Percentiles rank a stretch among this genome's conserved stretches.
Conservation (phyloP, 2,888 invertebrate genomes). For the Eupithecia insigniata region DNA sequence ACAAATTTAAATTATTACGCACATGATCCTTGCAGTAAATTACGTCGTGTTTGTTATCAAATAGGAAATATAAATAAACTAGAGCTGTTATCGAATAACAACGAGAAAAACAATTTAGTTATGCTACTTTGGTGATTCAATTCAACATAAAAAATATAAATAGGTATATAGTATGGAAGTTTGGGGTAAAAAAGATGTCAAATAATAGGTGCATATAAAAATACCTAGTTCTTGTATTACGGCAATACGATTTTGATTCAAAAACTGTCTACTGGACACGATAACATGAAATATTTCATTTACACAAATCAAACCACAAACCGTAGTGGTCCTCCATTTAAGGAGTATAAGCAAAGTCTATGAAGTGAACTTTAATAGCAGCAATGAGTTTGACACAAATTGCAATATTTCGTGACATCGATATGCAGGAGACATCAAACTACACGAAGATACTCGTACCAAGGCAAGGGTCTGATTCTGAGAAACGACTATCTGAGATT, state of each 20-base stretch:
- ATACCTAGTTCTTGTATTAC: not conserved
- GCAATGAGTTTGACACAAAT: not conserved
- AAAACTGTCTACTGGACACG: not conserved
- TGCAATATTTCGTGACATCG: not conserved
- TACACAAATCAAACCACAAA: not conserved
- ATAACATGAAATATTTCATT: not conserved
- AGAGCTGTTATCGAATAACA: slow-evolving; percentile 17
- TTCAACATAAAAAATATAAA: not conserved
- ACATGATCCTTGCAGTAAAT: not conserved
- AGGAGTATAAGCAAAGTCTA: not conserved
- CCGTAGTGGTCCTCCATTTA: not conserved
- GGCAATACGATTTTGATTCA: not conserved
- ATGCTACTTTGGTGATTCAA: slow-evolving; percentile 3
- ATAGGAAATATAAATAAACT: slow-evolving; percentile 6
- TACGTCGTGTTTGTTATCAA: slow-evolving; percentile 14
- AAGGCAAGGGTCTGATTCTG: not conserved
- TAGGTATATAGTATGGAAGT: not conserved
- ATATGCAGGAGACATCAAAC: not conserved
- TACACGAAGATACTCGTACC: not conserved
- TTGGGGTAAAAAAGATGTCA: not conserved
- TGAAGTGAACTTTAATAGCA: not conserved
- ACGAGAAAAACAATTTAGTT: slow-evolving; percentile 8
- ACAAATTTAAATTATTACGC: not conserved
- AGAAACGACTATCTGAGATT: not conserved
- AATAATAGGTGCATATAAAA: no score